Percentiles rank a stretch among this genome's conserved stretches.
Conservation (phyloP, 2,888 invertebrate species). For the Periphyllus acericola region DNA sequence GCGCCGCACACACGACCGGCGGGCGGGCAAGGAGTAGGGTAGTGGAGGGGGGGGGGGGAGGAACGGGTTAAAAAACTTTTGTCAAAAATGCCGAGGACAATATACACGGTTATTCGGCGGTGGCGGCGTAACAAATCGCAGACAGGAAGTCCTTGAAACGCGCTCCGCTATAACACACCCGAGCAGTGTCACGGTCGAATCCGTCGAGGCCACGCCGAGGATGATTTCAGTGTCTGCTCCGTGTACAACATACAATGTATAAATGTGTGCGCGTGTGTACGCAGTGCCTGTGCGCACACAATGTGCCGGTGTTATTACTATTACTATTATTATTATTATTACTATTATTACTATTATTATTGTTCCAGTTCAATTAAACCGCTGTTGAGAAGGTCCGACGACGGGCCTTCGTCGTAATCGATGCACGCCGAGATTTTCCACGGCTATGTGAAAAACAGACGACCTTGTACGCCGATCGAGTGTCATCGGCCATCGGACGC, state of each 20-base stretch:
- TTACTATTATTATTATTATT: slow-evolving; percentile 24
- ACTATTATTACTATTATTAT: slow-evolving; percentile 44
- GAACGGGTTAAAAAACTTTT: slow-evolving; percentile 48
- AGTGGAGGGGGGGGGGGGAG: no score
- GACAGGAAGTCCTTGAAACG: slow-evolving; percentile 62
- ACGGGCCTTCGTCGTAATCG: background rate
- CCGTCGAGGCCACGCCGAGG: slow-evolving; percentile 53
- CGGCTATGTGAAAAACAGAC: slow-evolving; percentile 51
- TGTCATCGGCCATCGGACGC: background rate
- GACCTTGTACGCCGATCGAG: background rate
- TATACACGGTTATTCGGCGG: slow-evolving; percentile 29
- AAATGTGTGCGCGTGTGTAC: background rate
- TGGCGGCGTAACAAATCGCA: slow-evolving; percentile 56
- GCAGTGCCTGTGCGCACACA: background rate
- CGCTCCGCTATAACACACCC: slow-evolving; percentile 44
- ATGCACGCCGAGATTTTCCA: slow-evolving; percentile 55
- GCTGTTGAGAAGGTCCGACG: slow-evolving; percentile 59
- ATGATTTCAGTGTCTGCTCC: slow-evolving; percentile 47
- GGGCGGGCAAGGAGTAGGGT: background rate
- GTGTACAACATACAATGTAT: slow-evolving; percentile 1
- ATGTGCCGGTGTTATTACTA: background rate
- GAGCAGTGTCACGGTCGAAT: slow-evolving; percentile 61
- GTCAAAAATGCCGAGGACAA: slow-evolving; percentile 52
- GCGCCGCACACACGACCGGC: background rate
- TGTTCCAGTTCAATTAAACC: slow-evolving; percentile 61